These are phyloP conservation scores for Bos javanicus DNA, from an alignment of 2,113 vertebrate genomes.

Conservation along the genomic window DNA sequence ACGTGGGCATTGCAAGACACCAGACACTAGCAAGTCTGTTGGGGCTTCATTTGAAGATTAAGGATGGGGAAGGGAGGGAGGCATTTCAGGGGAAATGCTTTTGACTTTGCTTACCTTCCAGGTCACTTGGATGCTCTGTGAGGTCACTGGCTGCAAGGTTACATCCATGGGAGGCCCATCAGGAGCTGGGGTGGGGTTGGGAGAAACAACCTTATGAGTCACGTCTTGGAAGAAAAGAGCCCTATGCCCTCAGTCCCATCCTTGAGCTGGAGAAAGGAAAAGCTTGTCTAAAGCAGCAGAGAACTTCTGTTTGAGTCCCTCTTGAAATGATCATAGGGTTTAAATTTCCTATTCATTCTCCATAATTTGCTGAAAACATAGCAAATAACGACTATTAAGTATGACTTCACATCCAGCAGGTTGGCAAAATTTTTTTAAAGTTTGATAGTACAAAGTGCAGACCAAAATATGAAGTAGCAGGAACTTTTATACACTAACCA, in stretches of 20 bases:
- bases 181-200: slow-evolving; percentile 82
- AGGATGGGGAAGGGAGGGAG: background rate
- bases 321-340: background rate
- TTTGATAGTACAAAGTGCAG: background rate
- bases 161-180: slow-evolving; percentile 98
- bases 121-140: slow-evolving; percentile 98
- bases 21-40: background rate
- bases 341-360: background rate
- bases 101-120: slow-evolving; percentile 90
- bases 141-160: slow-evolving; percentile 94
- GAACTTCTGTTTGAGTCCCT: background rate
- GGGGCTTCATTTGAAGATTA: background rate
- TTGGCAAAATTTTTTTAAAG: background rate
- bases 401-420: background rate
- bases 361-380: background rate
- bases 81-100: background rate
- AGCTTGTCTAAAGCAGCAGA: background rate
- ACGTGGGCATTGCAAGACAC: background rate
- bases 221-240: background rate
- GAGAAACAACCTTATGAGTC: background rate
- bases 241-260: background rate
- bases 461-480: background rate
- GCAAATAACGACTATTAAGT: background rate
- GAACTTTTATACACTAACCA: background rate
- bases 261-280: background rate